Evolutionary conservation across 2,888 invertebrate species (phyloP).

Genomic region (Blastobasis adustella): DNA sequence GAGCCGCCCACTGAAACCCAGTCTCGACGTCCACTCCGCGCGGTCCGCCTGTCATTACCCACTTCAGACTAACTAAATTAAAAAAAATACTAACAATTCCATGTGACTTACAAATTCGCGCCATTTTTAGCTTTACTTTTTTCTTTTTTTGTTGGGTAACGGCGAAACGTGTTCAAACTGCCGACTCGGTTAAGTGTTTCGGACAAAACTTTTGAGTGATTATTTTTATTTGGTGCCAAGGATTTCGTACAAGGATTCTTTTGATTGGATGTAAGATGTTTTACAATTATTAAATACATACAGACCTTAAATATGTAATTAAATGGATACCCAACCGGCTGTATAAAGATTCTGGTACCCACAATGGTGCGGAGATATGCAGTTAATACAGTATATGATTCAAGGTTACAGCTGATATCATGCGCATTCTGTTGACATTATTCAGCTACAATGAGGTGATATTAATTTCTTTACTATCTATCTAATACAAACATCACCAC

Average conservation of each 20-base stretch:
- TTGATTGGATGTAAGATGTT: not conserved
- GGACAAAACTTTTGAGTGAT: constrained; percentile 30
- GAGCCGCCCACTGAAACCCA: constrained; percentile 64
- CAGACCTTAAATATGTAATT: too few species aligned
- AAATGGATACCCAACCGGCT: too few species aligned
- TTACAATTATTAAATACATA: not conserved
- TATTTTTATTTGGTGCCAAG: constrained; percentile 29
- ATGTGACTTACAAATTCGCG: constrained; percentile 23
- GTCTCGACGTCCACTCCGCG: constrained; percentile 75
- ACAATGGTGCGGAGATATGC: too few species aligned
- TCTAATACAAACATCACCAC: too few species aligned
- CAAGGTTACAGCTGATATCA: too few species aligned
- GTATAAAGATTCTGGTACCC: too few species aligned
- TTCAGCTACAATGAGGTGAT: too few species aligned
- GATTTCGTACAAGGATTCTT: constrained; percentile 45
- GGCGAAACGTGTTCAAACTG: constrained; percentile 30
- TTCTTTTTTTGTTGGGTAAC: constrained; percentile 38
- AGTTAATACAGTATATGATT: too few species aligned
- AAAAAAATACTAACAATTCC: constrained; percentile 20
- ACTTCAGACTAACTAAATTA: constrained; percentile 8
- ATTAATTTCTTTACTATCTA: too few species aligned
- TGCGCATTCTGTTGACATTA: too few species aligned
- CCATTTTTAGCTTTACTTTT: constrained; percentile 22
- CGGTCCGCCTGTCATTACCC: constrained; percentile 71
- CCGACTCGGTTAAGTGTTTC: constrained; percentile 41